phyloP scores from a whole-genome alignment of 1,140 invertebrate genomes.

The Trichoplusia ni region DNA sequence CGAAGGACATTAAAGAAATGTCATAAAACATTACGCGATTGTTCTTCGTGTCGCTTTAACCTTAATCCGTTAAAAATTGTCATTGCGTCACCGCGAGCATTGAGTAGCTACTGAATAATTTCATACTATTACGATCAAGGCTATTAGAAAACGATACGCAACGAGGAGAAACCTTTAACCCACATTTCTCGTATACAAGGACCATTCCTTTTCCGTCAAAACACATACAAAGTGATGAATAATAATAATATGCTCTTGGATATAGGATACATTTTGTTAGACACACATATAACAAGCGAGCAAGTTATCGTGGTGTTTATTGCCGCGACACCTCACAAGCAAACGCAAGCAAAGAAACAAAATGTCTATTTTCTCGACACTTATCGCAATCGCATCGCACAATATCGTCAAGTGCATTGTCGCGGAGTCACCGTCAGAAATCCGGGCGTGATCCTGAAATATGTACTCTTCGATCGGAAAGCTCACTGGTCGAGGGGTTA shows the following conservation, averaged over 20 bases:
- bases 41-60: too few relatives aligned
- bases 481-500: slow-evolving; percentile 34
- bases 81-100: too few relatives aligned
- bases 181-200: too few relatives aligned
- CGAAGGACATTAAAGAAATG: too few relatives aligned
- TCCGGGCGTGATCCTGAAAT: slow-evolving; percentile 47
- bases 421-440: slow-evolving; percentile 33
- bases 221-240: slow-evolving; percentile 21
- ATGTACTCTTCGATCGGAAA: slow-evolving; percentile 39
- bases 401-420: slow-evolving; percentile 26
- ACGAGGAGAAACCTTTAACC: too few relatives aligned
- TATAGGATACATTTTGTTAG: too few relatives aligned
- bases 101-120: too few relatives aligned
- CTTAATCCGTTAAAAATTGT: slow-evolving; percentile 28
- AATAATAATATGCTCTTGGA: too few relatives aligned
- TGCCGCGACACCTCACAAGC: not conserved
- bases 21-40: too few relatives aligned
- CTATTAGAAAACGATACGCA: too few relatives aligned
- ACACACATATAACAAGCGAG: too few relatives aligned
- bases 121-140: too few relatives aligned
- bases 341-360: slow-evolving; percentile 3
- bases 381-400: slow-evolving; percentile 29
- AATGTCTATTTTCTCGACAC: slow-evolving; percentile 12
- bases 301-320: not conserved
- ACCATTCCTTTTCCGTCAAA: slow-evolving; percentile 4